A percentile compares a stretch with the other conserved stretches of the same genome.
phyloP scores from a whole-genome alignment of 1,140 invertebrate genomes.

The Drosophila gunungcola region DNA sequence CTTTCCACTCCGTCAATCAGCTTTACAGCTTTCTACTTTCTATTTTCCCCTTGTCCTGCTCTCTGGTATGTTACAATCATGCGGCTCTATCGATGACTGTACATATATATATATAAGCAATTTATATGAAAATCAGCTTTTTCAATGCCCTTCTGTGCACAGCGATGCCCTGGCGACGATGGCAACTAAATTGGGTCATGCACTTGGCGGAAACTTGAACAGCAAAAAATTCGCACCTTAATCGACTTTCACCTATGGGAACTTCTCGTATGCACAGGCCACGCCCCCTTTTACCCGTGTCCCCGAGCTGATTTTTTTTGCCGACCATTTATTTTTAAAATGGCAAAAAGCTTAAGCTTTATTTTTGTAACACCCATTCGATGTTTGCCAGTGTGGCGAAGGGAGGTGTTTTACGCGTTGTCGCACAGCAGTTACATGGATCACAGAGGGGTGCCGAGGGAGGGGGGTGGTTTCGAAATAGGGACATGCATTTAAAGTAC shows the following conservation, averaged over 20 bases:
- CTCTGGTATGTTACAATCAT: neutral
- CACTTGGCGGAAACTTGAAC: constrained; percentile 46
- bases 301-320: constrained; percentile 8
- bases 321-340: constrained; percentile 56
- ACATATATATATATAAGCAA: constrained; percentile 49
- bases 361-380: constrained; percentile 55
- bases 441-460: neutral
- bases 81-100: constrained; percentile 28
- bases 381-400: constrained; percentile 26
- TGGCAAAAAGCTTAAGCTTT: constrained; percentile 58
- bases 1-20: constrained; percentile 45
- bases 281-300: neutral
- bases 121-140: constrained; percentile 62
- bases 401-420: constrained; percentile 36
- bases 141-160: constrained; percentile 14
- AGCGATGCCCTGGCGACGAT: constrained; percentile 22
- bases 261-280: neutral
- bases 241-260: constrained; percentile 32
- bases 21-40: constrained; percentile 37
- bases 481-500: constrained; percentile 67
- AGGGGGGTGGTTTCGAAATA: neutral
- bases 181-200: constrained; percentile 50
- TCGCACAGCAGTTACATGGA: constrained; percentile 42
- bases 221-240: constrained; percentile 35
- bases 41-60: neutral